Base-by-base conservation (phyloP, 2,113 vertebrate species). In the Panurus biarmicus region DNA sequence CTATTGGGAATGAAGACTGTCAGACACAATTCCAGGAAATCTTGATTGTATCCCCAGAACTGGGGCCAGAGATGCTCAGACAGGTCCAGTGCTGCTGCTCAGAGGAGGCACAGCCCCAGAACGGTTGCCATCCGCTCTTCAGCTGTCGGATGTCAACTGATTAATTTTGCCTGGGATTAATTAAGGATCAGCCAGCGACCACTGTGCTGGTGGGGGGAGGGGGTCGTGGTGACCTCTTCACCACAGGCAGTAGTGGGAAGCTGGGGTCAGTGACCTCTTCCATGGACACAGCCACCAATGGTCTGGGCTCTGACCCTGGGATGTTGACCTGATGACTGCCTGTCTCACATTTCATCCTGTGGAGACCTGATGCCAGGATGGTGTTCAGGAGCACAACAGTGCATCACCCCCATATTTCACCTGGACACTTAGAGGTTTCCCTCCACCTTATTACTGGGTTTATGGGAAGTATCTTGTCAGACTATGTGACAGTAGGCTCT, bases 81-180 rank as follows among this genome's bases (percentile, higher is more conserved):
- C 0, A 0, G 62, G 62, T 28, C 79, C 72, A 7, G 67, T 2
- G 0, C 86, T 76, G 58, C 74, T 2, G 20, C 45, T 66, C 8
- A 1, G 84, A 67, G 74, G 29, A 92, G 74, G 26, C 56, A 24
- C 33, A 61, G 74, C 50, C 66, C 42, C 29, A 18, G 50, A 90
- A 67, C 1, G 0, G 61, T 72, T 29, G 28, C 87, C 62, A 58
- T 80, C 82, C 35, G 2, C 85, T 88, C 42, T 64, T 94, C 96
- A 93, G 90, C 85, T 93, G 92, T 95, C 92, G 56, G 96, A 96
- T 96, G 92, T 96, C 88, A 80, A 92, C 72, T 92, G 90, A 96
- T 96, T 95, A 90, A 96, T 95, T 95, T 94, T 88, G 94, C 64
- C 95, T 96, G 96, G 95, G 64, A 92, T 93, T 93, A 94, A 96